Evolutionary conservation across 2,113 vertebrate species (phyloP), one percentile per base, ranked within the genome.

Genomic region (Coptodon bakossiorum): DNA sequence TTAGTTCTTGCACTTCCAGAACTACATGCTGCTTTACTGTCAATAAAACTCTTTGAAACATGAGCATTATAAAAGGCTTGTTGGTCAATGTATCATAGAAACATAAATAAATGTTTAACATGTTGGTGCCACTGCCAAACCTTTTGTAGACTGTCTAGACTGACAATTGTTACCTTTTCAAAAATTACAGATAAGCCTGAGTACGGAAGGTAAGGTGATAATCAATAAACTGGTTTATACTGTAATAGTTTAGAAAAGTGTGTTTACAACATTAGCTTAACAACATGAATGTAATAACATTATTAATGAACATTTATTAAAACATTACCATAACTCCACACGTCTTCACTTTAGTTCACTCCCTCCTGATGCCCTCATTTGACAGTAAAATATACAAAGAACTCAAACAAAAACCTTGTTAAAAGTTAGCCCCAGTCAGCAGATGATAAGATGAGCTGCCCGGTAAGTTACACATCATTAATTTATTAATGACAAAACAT

Each of bases 381-480:
- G 19, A 53, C 52, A 53, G 52, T 53, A 53, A 53, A 53, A 53
- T 53, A 53, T 6, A 11, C 19, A 53, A 53, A 53, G 52, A 53
- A 6, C 2, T 2, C 19, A 53, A 53, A 53, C 1, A 53, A 53
- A 53, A 53, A 53, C 19, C 52, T 53, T 53, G 9, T 53, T 53
- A 22, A 22, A 53, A 2, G 52, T 53, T 5, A 52, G 19, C 5
- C 52, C 0, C 19, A 53, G 19, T 53, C 52, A 53, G 19, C 52
- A 53, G 52, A 53, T 53, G 3, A 53, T 0, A 0, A 53, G 52
- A 53, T 53, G 52, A 53, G 9, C 19, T 11, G 52, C 52, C 52
- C 5, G 3, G 19, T 53, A 53, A 53, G 52, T 53, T 53, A 11
- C 1, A 0, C 52, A 22, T 53, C 1, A 53, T 22, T 53, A 1